Percentiles rank a stretch among this genome's conserved stretches.
Conservation (phyloP, 2,797 vertebrate genomes). For the Chloroceryle amazona region DNA sequence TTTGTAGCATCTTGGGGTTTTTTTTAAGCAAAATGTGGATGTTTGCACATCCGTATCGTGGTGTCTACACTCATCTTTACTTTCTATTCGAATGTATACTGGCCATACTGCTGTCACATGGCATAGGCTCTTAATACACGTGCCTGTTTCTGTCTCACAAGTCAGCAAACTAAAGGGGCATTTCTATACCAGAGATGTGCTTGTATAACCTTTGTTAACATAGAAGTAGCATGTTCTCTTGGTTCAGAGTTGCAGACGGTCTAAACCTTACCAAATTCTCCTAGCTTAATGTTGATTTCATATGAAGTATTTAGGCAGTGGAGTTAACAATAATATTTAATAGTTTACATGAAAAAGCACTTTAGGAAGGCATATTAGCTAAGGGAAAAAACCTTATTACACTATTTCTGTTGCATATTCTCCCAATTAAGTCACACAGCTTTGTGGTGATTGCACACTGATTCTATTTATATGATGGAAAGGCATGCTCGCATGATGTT, state of each 20-base stretch:
- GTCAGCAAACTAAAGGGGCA: not conserved
- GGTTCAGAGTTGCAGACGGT: not conserved
- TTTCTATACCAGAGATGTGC: not conserved
- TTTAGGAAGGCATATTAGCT: not conserved
- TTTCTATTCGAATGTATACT: not conserved
- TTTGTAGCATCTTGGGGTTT: not conserved
- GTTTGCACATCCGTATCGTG: not conserved
- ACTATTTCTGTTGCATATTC: not conserved
- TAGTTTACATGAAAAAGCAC: not conserved
- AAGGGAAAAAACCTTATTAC: not conserved
- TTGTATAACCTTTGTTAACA: not conserved
- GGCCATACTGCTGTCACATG: not conserved
- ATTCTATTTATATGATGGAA: not conserved
- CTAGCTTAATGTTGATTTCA: not conserved
- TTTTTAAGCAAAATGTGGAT: not conserved
- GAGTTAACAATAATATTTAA: not conserved
- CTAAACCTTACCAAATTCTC: not conserved
- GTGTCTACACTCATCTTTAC: not conserved
- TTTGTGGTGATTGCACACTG: not conserved
- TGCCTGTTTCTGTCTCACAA: not conserved
- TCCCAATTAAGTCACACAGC: not conserved
- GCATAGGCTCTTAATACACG: not conserved
- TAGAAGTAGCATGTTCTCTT: accelerated
- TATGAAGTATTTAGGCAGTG: not conserved
- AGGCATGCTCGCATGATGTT: not conserved